A percentile compares a stretch with the other conserved stretches of the same genome.
Conservation (phyloP, 37 sponge, comb jelly and placozoan species). For the Lycopodina hypogea region DNA sequence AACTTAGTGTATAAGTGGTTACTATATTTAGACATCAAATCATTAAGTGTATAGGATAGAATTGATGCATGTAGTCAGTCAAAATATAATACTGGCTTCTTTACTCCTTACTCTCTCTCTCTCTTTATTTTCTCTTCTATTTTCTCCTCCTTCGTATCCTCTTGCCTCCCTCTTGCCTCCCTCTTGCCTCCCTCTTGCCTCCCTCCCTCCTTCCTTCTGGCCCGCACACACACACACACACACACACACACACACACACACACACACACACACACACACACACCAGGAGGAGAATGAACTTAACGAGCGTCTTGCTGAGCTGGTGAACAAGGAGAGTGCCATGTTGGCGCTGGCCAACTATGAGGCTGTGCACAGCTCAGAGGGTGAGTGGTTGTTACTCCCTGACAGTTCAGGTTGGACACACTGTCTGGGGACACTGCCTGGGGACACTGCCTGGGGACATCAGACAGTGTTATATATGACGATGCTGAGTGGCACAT, state of each 20-base stretch:
- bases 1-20: no score
- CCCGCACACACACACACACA: neutral
- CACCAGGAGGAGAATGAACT: slow-evolving; percentile 44
- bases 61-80: no score
- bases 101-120: neutral
- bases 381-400: neutral
- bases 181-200: neutral
- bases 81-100: no score
- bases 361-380: neutral
- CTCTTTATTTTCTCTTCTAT: neutral
- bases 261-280: no score
- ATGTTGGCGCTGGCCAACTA: neutral
- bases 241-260: neutral
- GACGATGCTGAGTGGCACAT: no score
- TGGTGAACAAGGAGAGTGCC: slow-evolving; percentile 36
- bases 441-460: no score
- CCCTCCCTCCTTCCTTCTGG: neutral
- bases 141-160: neutral
- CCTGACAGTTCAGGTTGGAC: no score
- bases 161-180: slow-evolving; percentile 9
- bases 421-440: no score
- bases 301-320: slow-evolving; percentile 29
- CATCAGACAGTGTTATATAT: no score
- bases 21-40: no score
- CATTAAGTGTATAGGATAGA: no score